Conservation (phyloP, 1,140 invertebrate species). For the Psix sp. region DNA sequence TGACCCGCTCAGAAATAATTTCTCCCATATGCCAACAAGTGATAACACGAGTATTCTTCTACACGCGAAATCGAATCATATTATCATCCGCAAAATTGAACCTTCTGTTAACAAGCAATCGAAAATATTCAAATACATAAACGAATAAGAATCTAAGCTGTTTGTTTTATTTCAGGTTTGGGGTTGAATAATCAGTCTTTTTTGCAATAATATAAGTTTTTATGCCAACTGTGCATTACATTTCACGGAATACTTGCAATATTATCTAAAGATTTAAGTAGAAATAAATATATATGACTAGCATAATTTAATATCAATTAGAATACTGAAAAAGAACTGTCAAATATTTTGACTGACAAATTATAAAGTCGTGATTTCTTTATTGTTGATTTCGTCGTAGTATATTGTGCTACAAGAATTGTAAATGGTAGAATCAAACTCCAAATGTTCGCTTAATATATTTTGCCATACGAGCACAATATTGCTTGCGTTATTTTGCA, state of each 20-base stretch:
- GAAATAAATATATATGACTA: too few relatives aligned
- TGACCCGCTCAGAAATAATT: constrained; percentile 74
- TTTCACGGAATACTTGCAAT: constrained; percentile 26
- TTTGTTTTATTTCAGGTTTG: neutral
- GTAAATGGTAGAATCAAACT: too few relatives aligned
- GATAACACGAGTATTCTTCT: constrained; percentile 77
- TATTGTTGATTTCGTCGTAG: too few relatives aligned
- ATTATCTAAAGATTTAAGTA: neutral
- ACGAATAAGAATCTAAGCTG: neutral
- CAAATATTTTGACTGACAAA: too few relatives aligned
- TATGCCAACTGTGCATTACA: constrained; percentile 30
- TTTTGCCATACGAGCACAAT: too few relatives aligned
- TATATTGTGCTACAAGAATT: too few relatives aligned
- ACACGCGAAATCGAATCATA: constrained; percentile 54
- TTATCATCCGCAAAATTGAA: constrained; percentile 21
- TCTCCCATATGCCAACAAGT: constrained; percentile 76
- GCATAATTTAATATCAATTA: too few relatives aligned
- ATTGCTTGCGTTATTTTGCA: too few relatives aligned
- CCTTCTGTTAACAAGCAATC: constrained; percentile 10
- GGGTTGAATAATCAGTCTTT: too few relatives aligned
- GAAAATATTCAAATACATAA: constrained; percentile 6
- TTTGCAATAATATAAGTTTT: constrained; percentile 60
- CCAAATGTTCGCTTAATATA: too few relatives aligned
- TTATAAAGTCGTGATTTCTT: too few relatives aligned
- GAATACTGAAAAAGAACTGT: too few relatives aligned